These are phyloP conservation scores for Tangara arthus DNA, from an alignment of 2,797 vertebrate genomes.

Conservation along the genomic window DNA sequence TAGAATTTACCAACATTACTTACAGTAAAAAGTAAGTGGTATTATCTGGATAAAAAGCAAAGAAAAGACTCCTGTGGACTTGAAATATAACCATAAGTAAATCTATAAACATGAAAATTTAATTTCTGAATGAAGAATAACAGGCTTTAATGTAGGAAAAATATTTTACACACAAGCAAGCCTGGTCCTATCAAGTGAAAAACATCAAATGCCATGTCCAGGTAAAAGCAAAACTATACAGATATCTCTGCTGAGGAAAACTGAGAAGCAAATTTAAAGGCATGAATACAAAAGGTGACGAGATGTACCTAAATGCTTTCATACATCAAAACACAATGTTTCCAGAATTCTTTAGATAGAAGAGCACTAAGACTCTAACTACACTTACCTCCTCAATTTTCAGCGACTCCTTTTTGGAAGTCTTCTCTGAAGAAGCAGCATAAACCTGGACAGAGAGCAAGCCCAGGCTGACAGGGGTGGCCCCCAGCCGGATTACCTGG, in stretches of 20 bases:
- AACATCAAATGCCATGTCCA: neutral
- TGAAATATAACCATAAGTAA: neutral
- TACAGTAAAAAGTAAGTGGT: neutral
- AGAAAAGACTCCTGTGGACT: neutral
- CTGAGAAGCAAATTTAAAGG: neutral
- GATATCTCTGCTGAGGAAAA: neutral
- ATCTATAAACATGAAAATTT: neutral
- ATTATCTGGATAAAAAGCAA: neutral
- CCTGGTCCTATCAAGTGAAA: neutral
- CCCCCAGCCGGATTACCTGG: slow-evolving; percentile 81
- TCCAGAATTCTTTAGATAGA: neutral
- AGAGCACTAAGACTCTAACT: neutral
- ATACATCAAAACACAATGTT: neutral
- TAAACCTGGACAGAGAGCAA: slow-evolving; percentile 78
- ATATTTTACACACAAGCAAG: neutral
- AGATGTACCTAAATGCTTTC: neutral
- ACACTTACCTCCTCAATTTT: slow-evolving; percentile 84
- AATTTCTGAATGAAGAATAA: neutral
- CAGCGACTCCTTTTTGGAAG: slow-evolving; percentile 67
- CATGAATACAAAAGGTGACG: neutral
- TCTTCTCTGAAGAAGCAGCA: slow-evolving; percentile 79
- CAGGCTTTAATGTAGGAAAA: neutral
- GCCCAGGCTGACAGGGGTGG: slow-evolving; percentile 75
- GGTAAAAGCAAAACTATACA: neutral
- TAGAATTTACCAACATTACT: neutral